These are phyloP conservation scores for Heterohyrax brucei DNA, from an alignment of 2,797 vertebrate genomes.

Conservation along the genomic window DNA sequence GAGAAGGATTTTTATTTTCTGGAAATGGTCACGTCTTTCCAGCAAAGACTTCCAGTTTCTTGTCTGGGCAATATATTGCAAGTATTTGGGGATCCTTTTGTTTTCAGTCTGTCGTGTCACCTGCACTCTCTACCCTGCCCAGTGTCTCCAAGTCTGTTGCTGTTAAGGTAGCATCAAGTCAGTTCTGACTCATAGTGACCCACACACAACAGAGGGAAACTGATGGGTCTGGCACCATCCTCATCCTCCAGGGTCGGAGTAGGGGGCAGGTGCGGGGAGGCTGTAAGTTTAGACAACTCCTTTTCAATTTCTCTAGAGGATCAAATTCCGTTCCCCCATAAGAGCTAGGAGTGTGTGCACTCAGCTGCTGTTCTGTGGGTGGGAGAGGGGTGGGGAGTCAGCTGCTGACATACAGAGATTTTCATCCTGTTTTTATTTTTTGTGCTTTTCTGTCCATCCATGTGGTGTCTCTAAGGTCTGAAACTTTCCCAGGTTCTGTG, in stretches of 20 bases:
- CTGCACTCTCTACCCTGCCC: not conserved
- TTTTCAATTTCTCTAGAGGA: conserved; percentile 17
- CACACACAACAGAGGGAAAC: too few relatives aligned
- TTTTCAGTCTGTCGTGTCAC: not conserved
- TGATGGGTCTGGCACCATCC: too few relatives aligned
- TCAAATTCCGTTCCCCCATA: not conserved
- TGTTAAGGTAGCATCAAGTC: too few relatives aligned
- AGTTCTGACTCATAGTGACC: too few relatives aligned
- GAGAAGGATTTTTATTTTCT: not conserved
- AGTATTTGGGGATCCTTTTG: not conserved
- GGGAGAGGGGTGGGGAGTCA: not conserved
- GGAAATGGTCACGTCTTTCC: not conserved
- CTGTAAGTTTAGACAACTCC: not conserved
- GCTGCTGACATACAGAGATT: not conserved
- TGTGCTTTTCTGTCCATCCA: not conserved
- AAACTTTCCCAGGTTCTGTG: conserved; percentile 34
- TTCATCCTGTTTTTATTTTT: not conserved
- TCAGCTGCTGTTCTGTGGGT: not conserved
- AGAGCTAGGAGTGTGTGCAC: not conserved
- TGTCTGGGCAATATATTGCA: not conserved
- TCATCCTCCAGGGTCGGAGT: too few relatives aligned
- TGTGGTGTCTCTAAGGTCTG: not conserved
- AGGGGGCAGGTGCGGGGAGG: too few relatives aligned
- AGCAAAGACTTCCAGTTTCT: not conserved
- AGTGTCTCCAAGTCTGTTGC: not conserved